A percentile compares a stretch with the other conserved stretches of the same genome.
Evolutionary conservation across 2,797 vertebrate species (phyloP).

Genomic region (Megaceryle alcyon): DNA sequence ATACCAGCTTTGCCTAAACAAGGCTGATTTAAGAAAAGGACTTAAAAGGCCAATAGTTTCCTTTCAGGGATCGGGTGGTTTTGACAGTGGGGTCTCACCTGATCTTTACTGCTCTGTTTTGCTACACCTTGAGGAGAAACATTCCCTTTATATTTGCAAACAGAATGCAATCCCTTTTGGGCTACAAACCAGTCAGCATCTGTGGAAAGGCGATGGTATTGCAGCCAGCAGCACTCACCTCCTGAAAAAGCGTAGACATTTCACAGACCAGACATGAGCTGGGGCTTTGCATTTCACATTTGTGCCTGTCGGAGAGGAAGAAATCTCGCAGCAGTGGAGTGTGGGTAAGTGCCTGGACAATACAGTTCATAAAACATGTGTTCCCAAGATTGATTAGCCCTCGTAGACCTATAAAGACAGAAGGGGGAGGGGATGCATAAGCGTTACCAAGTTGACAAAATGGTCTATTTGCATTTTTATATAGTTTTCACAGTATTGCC

Average conservation of each 20-base stretch:
- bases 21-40: not conserved
- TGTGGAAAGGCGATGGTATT: not conserved
- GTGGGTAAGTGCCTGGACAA: constrained; percentile 98
- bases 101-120: not conserved
- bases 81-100: not conserved
- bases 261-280: constrained; percentile 98
- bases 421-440: constrained; percentile 8
- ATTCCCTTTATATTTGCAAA: not conserved
- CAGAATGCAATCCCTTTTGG: not conserved
- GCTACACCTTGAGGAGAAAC: not conserved
- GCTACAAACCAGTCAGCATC: not conserved
- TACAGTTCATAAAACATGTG: constrained; percentile 99
- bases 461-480: not conserved
- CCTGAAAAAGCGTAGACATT: constrained; percentile 98
- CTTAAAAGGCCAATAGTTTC: not conserved
- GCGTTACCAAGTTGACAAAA: constrained; percentile 9
- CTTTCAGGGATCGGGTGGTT: not conserved
- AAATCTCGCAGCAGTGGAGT: constrained; percentile 97
- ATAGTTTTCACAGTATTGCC: not conserved
- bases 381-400: constrained; percentile 98
- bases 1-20: constrained; percentile 18
- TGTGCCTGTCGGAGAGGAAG: constrained; percentile 97
- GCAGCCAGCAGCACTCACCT: constrained; percentile 82
- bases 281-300: constrained; percentile 97
- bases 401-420: constrained; percentile 87